These are phyloP conservation scores for Scomber japonicus DNA, from an alignment of 2,113 vertebrate genomes.

Conservation along the genomic window DNA sequence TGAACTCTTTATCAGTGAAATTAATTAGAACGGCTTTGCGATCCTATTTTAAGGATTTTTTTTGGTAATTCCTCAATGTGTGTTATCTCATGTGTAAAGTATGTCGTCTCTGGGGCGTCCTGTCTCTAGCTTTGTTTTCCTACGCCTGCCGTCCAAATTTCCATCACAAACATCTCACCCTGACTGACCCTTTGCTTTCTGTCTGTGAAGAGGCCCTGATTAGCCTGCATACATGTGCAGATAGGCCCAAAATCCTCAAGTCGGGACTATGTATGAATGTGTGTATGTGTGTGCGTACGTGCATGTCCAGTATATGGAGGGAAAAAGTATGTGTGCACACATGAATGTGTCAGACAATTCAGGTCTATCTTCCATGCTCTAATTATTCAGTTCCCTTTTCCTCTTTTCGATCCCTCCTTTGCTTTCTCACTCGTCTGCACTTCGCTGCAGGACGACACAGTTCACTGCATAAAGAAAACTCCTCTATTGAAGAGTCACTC, in stretches of 20 bases:
- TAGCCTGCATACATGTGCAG: conserved; percentile 77
- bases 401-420: conserved; percentile 17
- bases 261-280: conserved; percentile 47
- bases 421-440: conserved; percentile 51
- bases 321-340: conserved; percentile 50
- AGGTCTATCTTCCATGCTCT: conserved; percentile 48
- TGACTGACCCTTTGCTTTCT: conserved; percentile 78
- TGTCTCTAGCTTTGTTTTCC: conserved; percentile 81
- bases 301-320: background rate
- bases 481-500: conserved; percentile 50
- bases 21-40: conserved; percentile 41
- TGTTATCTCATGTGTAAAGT: conserved; percentile 82
- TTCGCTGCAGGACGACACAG: conserved; percentile 53
- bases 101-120: conserved; percentile 75
- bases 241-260: conserved; percentile 62
- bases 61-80: conserved; percentile 47
- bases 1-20: background rate
- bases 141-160: conserved; percentile 86
- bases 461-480: conserved; percentile 63
- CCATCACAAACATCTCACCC: conserved; percentile 86
- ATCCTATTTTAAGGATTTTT: background rate
- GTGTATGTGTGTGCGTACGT: conserved; percentile 11
- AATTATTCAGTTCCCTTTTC: conserved; percentile 62
- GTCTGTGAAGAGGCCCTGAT: conserved; percentile 74
- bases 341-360: conserved; percentile 51